These are phyloP conservation scores for Scomber scombrus DNA, from an alignment of 2,113 vertebrate species.

Conservation along the genomic window DNA sequence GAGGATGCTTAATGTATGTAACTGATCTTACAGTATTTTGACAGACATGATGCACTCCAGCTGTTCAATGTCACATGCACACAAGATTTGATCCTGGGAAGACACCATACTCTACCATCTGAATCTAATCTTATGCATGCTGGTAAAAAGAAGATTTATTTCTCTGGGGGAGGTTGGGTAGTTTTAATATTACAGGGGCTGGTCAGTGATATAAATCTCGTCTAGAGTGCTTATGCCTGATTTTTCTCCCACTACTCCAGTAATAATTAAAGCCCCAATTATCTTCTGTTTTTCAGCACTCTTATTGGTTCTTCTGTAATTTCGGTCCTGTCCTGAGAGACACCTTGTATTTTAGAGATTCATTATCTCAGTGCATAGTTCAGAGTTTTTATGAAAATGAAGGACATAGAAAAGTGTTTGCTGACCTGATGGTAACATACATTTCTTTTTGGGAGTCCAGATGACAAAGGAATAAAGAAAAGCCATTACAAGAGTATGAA, in stretches of 20 bases:
- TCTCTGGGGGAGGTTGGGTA: conserved; percentile 13
- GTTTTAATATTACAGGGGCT: conserved; percentile 49
- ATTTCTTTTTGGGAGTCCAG: background rate
- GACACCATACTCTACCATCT: conserved; percentile 28
- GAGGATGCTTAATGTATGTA: too few relatives aligned
- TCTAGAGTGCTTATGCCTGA: background rate
- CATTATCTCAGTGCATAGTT: conserved; percentile 22
- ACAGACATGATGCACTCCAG: background rate
- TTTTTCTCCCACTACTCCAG: background rate
- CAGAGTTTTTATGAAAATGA: conserved; percentile 13
- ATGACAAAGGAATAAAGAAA: conserved; percentile 20
- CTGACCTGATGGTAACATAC: background rate
- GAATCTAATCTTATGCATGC: conserved; percentile 45
- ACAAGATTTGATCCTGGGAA: conserved; percentile 22
- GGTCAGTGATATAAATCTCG: conserved; percentile 50
- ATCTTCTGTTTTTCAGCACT: conserved; percentile 24
- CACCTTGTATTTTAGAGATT: conserved; percentile 24
- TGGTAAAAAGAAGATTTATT: conserved; percentile 28
- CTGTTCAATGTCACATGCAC: conserved; percentile 16
- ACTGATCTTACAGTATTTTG: background rate
- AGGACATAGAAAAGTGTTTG: background rate
- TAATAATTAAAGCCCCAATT: conserved; percentile 48
- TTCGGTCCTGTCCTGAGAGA: conserved; percentile 17
- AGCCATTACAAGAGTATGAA: conserved; percentile 28
- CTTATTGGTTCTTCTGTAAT: conserved; percentile 22